Base-by-base conservation (phyloP, 1,140 invertebrate species). In the Cydia splendana region DNA sequence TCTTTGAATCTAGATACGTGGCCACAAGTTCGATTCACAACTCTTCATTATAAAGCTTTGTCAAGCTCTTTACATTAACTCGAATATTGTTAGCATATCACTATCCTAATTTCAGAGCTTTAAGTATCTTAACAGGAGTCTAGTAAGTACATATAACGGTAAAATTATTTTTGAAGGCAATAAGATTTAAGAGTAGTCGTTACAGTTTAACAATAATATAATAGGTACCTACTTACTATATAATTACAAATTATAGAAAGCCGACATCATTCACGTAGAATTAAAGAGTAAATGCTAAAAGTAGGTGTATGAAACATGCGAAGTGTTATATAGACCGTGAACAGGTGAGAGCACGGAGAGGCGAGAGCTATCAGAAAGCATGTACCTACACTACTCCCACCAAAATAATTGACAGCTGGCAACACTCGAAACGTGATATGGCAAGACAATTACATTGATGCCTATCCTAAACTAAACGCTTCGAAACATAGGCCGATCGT, bases 1-100 rank as follows among this genome's bases (percentile, higher is more conserved):
- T 80, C 73, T 85, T 82, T 80, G 81, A 80, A 79, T 84, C 83
- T 89, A 87, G 53, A 87, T 89, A 90, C 83, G 85, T 93, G 91
- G 91, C 91, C 91, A 91, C 88, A 89, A 87, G 88, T 92, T 93
- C 89, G 90, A 90, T 93, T 93, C 91, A 93, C 91, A 93, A 93
- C 91, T 86, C 91, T 91, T 92, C 81, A 87, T 87, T 85, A 92
- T 93, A 93, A 93, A 93, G 91, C 90, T 92, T 93, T 81, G 81
- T 90, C 84, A 93, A 93, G 91, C 91, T 93, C 91, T 86, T 92
- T 90, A 91, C 85, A 89, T 89, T 90, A 91, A 83, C 89, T 80
- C 81, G 78, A 80, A 80, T 78, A 76, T 80, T 80, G 75, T 81
- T 81, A 82, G 75, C 82, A 79, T 73, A 76, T 83, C 81, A 80